Percentiles rank a stretch among this genome's conserved stretches.
These are phyloP conservation scores for Pycnonotus jocosus DNA, from an alignment of 2,113 vertebrate species.

Conservation along the genomic window DNA sequence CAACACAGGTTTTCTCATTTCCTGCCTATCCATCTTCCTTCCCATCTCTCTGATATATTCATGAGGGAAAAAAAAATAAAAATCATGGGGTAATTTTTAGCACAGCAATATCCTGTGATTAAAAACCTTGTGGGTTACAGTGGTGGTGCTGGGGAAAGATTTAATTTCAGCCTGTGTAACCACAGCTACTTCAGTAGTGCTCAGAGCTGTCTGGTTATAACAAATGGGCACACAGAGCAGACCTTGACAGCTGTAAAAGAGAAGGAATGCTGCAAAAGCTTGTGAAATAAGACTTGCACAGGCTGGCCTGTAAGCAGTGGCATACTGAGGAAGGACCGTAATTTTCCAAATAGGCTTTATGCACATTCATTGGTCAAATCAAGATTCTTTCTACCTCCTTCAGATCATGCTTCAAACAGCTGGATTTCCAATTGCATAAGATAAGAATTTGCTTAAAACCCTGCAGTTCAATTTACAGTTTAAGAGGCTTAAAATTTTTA, in stretches of 20 bases:
- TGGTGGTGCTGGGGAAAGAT: neutral
- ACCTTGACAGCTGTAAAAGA: neutral
- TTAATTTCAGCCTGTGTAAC: slow-evolving; percentile 1
- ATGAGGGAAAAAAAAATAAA: neutral
- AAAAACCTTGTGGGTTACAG: neutral
- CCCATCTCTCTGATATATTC: slow-evolving; percentile 12
- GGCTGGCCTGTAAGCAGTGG: neutral
- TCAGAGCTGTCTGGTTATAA: neutral
- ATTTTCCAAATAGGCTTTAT: neutral
- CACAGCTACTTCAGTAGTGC: neutral
- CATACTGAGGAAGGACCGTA: neutral
- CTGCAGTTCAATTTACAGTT: neutral
- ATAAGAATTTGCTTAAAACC: neutral
- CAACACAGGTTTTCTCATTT: slow-evolving; percentile 40
- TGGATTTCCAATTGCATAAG: neutral
- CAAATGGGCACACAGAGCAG: neutral
- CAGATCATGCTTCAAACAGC: neutral
- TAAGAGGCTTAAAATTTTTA: slow-evolving; percentile 7
- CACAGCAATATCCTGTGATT: slow-evolving; percentile 41
- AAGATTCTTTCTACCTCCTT: neutral
- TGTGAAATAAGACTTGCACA: neutral
- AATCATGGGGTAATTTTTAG: neutral
- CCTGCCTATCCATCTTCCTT: slow-evolving; percentile 28
- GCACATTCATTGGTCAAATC: neutral
- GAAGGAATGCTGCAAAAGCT: neutral